Conservation (phyloP, 1,140 invertebrate species). For the Stegodyphus dumicola region DNA sequence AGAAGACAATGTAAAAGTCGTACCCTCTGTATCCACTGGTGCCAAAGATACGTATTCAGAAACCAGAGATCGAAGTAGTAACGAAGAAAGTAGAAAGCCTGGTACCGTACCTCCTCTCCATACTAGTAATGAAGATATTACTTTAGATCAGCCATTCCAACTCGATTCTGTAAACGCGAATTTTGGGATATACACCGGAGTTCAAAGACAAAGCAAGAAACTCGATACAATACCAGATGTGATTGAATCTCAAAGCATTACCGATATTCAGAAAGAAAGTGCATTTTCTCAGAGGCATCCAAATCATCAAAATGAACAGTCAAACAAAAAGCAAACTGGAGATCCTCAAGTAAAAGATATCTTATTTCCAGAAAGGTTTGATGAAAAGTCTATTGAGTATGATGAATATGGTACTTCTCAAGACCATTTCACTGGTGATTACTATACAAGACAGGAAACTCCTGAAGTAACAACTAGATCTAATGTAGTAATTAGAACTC, state of each 20-base stretch:
- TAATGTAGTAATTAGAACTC: constrained; percentile 12
- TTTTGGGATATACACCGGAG: constrained; percentile 37
- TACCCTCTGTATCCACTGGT: not conserved
- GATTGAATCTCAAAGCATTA: not conserved
- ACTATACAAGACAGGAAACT: constrained; percentile 16
- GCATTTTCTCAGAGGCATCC: constrained; percentile 9
- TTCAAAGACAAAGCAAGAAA: constrained; percentile 40
- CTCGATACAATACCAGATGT: constrained; percentile 19
- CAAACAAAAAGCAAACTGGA: constrained; percentile 13
- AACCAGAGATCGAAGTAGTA: not conserved
- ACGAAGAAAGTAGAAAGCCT: not conserved
- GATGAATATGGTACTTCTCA: constrained; percentile 33
- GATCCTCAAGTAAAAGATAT: not conserved
- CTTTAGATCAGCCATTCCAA: not conserved
- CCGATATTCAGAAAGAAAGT: constrained; percentile 41
- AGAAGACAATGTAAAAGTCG: not conserved
- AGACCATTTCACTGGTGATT: constrained; percentile 5
- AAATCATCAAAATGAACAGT: constrained; percentile 2
- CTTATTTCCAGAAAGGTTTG: not conserved
- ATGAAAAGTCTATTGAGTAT: not conserved
- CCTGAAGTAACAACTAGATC: constrained; percentile 12
- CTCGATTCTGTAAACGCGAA: not conserved
- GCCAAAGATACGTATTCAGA: constrained; percentile 29
- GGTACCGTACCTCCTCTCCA: not conserved
- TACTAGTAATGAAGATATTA: not conserved